Evolutionary conservation across 2,797 vertebrate species (phyloP).

Genomic region (Rhinophrynus dorsalis): DNA sequence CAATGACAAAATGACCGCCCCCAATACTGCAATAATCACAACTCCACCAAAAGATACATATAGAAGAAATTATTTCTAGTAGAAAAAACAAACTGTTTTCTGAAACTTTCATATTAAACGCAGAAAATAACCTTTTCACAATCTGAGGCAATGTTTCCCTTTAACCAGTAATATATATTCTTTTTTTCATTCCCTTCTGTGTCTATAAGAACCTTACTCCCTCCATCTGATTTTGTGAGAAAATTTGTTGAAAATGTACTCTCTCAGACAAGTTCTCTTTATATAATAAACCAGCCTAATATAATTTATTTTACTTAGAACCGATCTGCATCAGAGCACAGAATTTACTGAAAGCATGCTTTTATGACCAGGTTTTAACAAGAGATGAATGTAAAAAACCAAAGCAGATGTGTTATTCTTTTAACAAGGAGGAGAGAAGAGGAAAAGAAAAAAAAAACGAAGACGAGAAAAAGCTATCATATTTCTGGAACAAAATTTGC

Average conservation of each 20-base stretch:
- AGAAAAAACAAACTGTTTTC: too few species aligned
- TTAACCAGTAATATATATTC: background rate
- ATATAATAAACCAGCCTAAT: conserved; percentile 18
- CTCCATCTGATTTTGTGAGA: background rate
- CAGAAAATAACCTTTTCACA: too few species aligned
- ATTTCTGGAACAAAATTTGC: conserved; percentile 4
- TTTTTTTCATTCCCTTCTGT: background rate
- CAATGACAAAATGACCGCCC: too few species aligned
- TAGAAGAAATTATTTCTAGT: too few species aligned
- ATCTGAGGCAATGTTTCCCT: too few species aligned
- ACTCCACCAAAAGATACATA: too few species aligned
- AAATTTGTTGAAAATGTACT: background rate
- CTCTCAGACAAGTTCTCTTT: background rate
- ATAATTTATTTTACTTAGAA: conserved; percentile 17
- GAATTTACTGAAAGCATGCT: background rate
- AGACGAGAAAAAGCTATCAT: background rate
- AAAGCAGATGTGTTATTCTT: conserved; percentile 16
- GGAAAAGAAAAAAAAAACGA: background rate
- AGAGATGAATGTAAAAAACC: background rate
- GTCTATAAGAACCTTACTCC: background rate
- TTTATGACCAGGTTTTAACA: conserved; percentile 16
- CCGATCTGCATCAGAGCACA: background rate
- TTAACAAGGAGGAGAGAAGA: background rate
- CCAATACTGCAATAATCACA: too few species aligned
- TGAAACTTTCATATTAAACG: too few species aligned